A percentile compares a stretch with the other conserved stretches of the same genome.
Evolutionary conservation across 2,888 invertebrate genomes (phyloP).

Genomic region (Caenorhabditis becei): DNA sequence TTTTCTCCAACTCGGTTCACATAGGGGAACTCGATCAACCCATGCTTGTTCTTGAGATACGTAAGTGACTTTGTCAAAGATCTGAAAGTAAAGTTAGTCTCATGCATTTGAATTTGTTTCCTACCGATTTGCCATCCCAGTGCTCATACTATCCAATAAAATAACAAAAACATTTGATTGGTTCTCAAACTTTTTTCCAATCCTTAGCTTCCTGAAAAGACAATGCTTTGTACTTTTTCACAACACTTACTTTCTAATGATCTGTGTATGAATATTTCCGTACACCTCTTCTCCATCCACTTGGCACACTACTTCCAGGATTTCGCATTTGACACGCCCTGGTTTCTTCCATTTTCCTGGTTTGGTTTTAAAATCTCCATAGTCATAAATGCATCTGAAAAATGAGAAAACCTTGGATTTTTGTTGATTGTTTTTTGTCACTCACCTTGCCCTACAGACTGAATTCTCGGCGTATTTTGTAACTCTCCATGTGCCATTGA

Average conservation of each 20-base stretch:
- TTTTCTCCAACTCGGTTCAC: constrained; percentile 71
- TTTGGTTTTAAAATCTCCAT: neutral
- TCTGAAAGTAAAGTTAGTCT: constrained; percentile 7
- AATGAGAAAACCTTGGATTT: neutral
- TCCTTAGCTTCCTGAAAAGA: neutral
- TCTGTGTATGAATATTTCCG: constrained; percentile 25
- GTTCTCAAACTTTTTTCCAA: neutral
- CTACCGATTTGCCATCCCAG: neutral
- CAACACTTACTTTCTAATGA: constrained; percentile 7
- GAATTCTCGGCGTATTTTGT: neutral
- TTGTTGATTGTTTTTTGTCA: neutral
- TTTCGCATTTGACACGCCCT: constrained; percentile 20
- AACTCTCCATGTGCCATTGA: constrained; percentile 9
- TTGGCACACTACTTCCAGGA: constrained; percentile 26
- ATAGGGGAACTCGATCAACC: constrained; percentile 61
- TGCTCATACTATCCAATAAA: neutral
- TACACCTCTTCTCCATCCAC: neutral
- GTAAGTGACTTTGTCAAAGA: constrained; percentile 40
- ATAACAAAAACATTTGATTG: constrained; percentile 1
- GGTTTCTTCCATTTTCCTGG: constrained; percentile 6
- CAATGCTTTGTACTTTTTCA: neutral
- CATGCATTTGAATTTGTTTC: neutral
- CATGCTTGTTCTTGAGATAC: constrained; percentile 19
- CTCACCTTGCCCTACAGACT: neutral
- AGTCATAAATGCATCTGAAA: neutral